Percentiles rank a stretch among this genome's conserved stretches.
Conservation (phyloP, 2,888 invertebrate genomes). For the Isoperla grammatica region DNA sequence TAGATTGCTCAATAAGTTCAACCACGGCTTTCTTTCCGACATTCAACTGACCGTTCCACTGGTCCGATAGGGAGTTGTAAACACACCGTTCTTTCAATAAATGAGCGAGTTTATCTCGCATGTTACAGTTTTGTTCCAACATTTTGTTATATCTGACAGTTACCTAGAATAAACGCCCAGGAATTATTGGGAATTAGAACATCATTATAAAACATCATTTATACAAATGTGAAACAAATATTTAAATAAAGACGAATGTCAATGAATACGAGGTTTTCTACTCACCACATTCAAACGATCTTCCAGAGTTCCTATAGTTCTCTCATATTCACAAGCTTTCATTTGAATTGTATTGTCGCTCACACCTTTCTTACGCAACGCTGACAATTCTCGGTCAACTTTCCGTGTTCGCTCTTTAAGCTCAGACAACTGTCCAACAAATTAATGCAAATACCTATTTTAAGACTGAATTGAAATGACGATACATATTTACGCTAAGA, state of each 20-base stretch:
- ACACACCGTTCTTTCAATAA: slow-evolving; percentile 73
- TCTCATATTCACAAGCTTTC: slow-evolving; percentile 48
- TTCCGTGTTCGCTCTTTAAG: slow-evolving; percentile 32
- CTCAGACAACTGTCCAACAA: slow-evolving; percentile 28
- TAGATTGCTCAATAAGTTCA: slow-evolving; percentile 83
- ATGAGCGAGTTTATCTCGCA: slow-evolving; percentile 74
- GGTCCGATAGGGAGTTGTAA: slow-evolving; percentile 78
- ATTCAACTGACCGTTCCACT: slow-evolving; percentile 66
- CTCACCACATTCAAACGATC: slow-evolving; percentile 62
- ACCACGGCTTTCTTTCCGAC: slow-evolving; percentile 76
- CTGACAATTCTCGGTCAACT: slow-evolving; percentile 44
- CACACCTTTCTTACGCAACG: slow-evolving; percentile 43
- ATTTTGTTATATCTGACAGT: slow-evolving; percentile 71
- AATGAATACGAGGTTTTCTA: background rate
- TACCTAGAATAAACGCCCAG: slow-evolving; percentile 42
- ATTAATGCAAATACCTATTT: slow-evolving; percentile 4
- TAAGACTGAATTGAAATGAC: too few species aligned
- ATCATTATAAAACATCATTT: background rate
- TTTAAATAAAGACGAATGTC: too few species aligned
- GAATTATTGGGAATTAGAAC: background rate
- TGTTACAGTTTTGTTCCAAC: slow-evolving; percentile 63
- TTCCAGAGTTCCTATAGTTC: slow-evolving; percentile 58
- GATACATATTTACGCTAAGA: too few species aligned
- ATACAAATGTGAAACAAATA: background rate
- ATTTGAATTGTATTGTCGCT: slow-evolving; percentile 48